phyloP scores from a whole-genome alignment of 2,797 vertebrate species.

The Acestrorhynchus altus region DNA sequence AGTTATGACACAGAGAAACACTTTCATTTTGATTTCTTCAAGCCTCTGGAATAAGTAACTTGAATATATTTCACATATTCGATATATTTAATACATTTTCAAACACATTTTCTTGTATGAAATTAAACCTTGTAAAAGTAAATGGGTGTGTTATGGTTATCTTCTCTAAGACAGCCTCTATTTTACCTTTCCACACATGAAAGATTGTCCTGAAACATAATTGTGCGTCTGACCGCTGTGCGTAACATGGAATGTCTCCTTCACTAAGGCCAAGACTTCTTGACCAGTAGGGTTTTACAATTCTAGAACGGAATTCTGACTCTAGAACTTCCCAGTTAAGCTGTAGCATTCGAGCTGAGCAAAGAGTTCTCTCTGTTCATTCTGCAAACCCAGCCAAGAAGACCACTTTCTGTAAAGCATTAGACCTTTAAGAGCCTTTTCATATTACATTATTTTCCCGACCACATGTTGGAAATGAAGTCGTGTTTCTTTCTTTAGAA shows the following conservation, averaged over 20 bases:
- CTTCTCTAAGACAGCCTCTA: not conserved
- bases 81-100: no score
- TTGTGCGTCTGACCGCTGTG: constrained; percentile 66
- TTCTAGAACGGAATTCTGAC: not conserved
- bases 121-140: not conserved
- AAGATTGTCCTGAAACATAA: constrained; percentile 41
- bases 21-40: not conserved
- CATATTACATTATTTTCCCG: not conserved
- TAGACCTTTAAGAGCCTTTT: not conserved
- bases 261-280: constrained; percentile 38
- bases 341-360: not conserved
- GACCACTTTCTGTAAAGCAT: not conserved
- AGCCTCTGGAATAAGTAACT: not conserved
- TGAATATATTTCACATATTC: not conserved
- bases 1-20: not conserved
- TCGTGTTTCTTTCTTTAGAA: not conserved
- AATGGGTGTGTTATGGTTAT: not conserved
- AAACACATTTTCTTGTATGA: not conserved
- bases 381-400: not conserved
- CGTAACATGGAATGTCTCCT: constrained; percentile 73
- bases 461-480: not conserved
- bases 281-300: not conserved
- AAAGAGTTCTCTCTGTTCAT: not conserved
- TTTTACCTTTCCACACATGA: not conserved
- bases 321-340: not conserved